phyloP scores from a whole-genome alignment of 35 echinoderm and acorn worm species.

The Lytechinus variegatus region DNA sequence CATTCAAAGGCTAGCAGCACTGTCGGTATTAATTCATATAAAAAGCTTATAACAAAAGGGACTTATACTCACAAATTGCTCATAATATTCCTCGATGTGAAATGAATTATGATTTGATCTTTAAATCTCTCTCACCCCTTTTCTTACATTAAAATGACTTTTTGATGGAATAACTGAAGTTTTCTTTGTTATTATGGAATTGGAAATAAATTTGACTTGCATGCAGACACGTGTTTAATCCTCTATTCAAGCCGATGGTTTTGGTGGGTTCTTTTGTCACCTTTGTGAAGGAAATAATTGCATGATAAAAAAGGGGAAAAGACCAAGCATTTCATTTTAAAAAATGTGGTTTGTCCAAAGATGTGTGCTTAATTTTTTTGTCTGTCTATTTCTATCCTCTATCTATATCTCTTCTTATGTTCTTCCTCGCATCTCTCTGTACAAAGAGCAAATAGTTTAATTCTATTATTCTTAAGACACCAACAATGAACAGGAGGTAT shows the following conservation, averaged over 20 bases:
- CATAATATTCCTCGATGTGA: neutral
- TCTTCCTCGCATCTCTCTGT: neutral
- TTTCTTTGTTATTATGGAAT: neutral
- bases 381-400: neutral
- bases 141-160: neutral
- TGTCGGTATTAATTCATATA: neutral
- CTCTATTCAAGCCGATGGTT: neutral
- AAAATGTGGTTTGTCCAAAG: no score
- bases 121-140: neutral
- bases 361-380: neutral
- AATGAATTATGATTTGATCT: conserved; percentile 20
- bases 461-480: neutral
- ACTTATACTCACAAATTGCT: neutral
- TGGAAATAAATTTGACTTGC: neutral
- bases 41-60: neutral
- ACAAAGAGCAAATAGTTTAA: neutral
- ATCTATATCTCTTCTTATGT: neutral
- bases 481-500: neutral
- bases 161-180: neutral
- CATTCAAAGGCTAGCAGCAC: neutral
- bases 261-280: neutral
- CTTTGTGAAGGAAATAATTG: neutral
- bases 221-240: neutral
- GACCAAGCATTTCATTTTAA: no score
- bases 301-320: neutral